A percentile compares a stretch with the other conserved stretches of the same genome.
phyloP scores from a whole-genome alignment of 2,113 vertebrate species.

The Phainopepla nitens region DNA sequence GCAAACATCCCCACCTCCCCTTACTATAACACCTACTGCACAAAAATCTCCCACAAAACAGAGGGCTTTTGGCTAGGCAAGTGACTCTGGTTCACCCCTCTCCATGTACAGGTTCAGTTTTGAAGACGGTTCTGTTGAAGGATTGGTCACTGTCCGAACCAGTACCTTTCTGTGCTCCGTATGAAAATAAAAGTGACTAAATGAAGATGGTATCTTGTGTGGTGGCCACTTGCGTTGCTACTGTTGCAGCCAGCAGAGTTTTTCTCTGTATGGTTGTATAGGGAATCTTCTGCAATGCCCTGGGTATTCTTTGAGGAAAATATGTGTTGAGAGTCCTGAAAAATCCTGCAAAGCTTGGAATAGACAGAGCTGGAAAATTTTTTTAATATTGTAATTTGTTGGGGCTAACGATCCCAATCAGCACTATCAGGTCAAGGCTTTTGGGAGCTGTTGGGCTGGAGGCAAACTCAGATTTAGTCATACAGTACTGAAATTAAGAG shows the following conservation, averaged over 20 bases:
- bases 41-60: background rate
- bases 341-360: background rate
- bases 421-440: background rate
- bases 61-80: background rate
- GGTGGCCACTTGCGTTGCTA: background rate
- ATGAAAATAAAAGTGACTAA: background rate
- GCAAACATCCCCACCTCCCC: background rate
- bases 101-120: background rate
- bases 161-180: background rate
- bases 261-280: background rate
- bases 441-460: background rate
- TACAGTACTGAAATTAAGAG: background rate
- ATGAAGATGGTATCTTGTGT: rapidly evolving
- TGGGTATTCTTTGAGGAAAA: background rate
- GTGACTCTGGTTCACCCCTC: background rate
- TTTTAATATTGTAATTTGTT: background rate
- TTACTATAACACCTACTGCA: background rate
- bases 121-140: background rate
- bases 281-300: background rate
- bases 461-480: background rate
- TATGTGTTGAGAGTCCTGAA: background rate
- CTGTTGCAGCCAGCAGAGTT: background rate
- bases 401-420: background rate
- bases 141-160: background rate
- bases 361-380: background rate